Conservation (phyloP, 2,797 vertebrate genomes). For the Falco novaeseelandiae region DNA sequence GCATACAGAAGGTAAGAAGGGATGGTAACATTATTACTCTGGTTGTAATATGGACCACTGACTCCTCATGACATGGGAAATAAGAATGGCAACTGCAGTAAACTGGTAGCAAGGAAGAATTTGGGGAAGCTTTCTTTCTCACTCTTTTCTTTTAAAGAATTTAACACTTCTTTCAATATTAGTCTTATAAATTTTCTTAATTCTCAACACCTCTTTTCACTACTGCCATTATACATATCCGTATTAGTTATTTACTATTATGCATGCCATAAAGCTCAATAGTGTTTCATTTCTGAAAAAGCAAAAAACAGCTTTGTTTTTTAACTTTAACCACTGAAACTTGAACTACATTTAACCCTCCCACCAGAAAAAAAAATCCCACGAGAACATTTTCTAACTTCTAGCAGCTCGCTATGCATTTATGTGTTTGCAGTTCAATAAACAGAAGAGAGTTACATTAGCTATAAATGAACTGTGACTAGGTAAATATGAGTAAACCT, state of each 20-base stretch:
- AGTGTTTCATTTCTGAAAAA: neutral
- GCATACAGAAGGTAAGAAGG: neutral
- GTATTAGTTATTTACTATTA: neutral
- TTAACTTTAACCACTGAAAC: neutral
- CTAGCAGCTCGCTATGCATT: neutral
- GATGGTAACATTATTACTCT: neutral
- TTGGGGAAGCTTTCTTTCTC: neutral
- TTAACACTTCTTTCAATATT: neutral
- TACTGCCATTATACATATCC: neutral
- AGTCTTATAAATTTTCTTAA: neutral
- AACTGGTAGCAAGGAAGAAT: neutral
- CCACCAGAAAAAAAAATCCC: neutral
- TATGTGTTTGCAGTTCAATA: neutral
- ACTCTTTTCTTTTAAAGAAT: neutral
- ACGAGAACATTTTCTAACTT: neutral
- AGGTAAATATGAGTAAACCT: neutral
- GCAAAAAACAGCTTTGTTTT: neutral
- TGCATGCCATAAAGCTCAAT: neutral
- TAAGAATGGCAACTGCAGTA: neutral
- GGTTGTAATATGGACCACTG: neutral
- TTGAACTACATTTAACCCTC: neutral
- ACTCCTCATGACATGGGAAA: rapidly evolving
- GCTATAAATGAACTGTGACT: neutral
- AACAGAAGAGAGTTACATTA: neutral
- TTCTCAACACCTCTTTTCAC: neutral